Conservation (phyloP, 2,797 vertebrate genomes). For the Serranus cabrilla region DNA sequence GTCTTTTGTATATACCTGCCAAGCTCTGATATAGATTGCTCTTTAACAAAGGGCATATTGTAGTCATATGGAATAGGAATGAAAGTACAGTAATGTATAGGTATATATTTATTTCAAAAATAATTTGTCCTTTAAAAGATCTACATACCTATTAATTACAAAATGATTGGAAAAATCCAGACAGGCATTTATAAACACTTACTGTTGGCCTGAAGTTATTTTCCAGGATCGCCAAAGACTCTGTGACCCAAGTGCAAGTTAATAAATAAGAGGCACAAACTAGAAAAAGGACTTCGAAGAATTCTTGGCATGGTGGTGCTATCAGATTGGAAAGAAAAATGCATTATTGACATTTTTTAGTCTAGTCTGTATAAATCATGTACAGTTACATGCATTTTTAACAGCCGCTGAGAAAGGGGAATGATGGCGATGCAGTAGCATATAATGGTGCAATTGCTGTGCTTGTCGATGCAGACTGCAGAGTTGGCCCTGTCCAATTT, state of each 20-base stretch:
- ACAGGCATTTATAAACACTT: background rate
- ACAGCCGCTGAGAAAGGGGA: background rate
- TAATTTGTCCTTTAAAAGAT: too few species aligned
- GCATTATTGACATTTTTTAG: background rate
- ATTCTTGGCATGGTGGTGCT: background rate
- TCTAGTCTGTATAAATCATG: background rate
- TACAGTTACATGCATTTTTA: background rate
- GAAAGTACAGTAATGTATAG: background rate
- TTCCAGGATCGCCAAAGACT: background rate
- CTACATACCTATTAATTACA: too few species aligned
- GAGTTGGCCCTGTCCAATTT: conserved; percentile 90
- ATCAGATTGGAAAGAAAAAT: background rate
- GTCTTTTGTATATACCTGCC: conserved; percentile 8
- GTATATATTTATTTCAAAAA: too few species aligned
- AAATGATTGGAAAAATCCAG: too few species aligned
- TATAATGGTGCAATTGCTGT: background rate
- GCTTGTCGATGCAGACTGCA: conserved; percentile 82
- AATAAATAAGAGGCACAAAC: background rate
- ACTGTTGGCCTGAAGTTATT: background rate
- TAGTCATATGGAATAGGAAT: background rate
- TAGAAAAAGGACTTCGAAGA: background rate
- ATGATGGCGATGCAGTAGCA: background rate
- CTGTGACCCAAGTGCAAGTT: background rate
- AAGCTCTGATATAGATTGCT: background rate
- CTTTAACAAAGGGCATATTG: background rate